phyloP scores from a whole-genome alignment of 2,113 vertebrate species.

The Synodontis membranacea region DNA sequence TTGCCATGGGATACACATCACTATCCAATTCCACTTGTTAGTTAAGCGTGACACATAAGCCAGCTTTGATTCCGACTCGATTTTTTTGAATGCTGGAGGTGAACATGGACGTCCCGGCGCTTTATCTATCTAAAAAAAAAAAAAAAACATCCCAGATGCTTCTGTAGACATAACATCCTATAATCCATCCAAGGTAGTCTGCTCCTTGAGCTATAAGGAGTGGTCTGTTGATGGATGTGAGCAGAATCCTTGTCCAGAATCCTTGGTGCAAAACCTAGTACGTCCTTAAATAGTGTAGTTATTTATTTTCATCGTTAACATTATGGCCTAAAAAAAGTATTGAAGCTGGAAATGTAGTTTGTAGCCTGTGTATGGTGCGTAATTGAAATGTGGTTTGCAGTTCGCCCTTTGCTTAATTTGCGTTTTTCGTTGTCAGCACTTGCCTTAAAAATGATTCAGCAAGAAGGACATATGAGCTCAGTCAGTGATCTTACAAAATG shows the following conservation, averaged over 20 bases:
- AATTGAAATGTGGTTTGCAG: background rate
- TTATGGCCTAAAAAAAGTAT: too few species aligned
- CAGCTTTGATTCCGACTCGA: background rate
- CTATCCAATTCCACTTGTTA: background rate
- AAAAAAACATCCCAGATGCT: background rate
- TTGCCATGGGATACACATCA: background rate
- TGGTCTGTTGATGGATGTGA: background rate
- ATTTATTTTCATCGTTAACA: background rate
- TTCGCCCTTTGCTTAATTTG: background rate
- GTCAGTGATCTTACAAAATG: background rate
- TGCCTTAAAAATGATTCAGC: background rate
- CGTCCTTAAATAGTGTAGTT: background rate
- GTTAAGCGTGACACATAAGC: background rate
- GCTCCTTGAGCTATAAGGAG: background rate
- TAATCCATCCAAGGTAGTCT: background rate
- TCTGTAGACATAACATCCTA: conserved; percentile 19
- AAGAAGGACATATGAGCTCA: background rate
- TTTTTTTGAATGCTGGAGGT: background rate
- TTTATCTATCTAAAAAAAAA: background rate
- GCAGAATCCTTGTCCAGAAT: background rate
- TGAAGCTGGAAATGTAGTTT: background rate
- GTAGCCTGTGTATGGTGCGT: background rate
- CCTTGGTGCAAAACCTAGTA: background rate
- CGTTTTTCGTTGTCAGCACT: background rate
- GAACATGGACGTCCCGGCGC: background rate